Conservation (phyloP, 2,888 invertebrate genomes). For the Dasysyrphus tricinctus region DNA sequence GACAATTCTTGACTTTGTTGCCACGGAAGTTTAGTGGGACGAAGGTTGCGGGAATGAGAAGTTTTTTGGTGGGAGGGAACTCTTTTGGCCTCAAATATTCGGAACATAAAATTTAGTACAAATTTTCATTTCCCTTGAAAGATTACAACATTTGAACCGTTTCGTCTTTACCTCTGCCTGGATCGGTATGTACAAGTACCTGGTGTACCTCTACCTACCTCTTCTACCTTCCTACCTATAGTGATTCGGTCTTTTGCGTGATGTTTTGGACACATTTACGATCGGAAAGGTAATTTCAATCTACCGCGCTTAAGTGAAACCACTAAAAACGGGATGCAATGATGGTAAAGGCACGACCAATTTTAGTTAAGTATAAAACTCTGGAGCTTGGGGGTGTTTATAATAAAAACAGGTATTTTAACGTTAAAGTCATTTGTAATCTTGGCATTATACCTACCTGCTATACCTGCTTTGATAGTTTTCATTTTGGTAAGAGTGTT, state of each 20-base stretch:
- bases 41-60: too few relatives aligned
- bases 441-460: background rate
- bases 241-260: slow-evolving; percentile 7
- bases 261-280: slow-evolving; percentile 69
- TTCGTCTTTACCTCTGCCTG: background rate
- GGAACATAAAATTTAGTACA: slow-evolving; percentile 7
- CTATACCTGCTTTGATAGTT: background rate
- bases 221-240: background rate
- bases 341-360: slow-evolving; percentile 9
- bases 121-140: slow-evolving; percentile 12
- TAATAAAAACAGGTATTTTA: slow-evolving; percentile 24
- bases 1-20: slow-evolving; percentile 66
- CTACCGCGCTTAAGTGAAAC: slow-evolving; percentile 54
- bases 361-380: background rate
- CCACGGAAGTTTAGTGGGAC: background rate
- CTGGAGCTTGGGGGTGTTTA: background rate
- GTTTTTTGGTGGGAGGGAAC: background rate
- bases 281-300: slow-evolving; percentile 65
- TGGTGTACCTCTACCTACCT: background rate
- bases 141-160: slow-evolving; percentile 7
- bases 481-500: slow-evolving; percentile 6
- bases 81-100: slow-evolving; percentile 17
- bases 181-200: background rate
- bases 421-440: slow-evolving; percentile 20
- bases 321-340: slow-evolving; percentile 40